Base-by-base conservation (phyloP, 2,113 vertebrate species). In the Pelvicachromis taeniatus region DNA sequence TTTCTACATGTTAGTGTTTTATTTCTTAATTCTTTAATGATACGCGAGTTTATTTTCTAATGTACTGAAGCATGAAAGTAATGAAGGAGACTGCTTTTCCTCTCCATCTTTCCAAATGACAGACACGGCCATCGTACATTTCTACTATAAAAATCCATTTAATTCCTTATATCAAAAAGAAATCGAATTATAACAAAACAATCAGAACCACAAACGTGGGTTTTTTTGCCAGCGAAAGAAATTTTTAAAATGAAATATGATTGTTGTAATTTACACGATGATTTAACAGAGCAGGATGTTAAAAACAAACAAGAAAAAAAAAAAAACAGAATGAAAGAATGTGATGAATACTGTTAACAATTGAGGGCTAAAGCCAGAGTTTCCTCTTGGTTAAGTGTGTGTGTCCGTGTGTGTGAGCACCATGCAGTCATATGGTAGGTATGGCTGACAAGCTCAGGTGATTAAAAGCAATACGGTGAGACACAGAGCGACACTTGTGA, bases 111-210 rank as follows among this genome's bases (percentile, higher is more conserved):
- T 95, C 89, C 93, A 96, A 96, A 96, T 95, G 93, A 97, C 96
- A 81, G 92, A 94, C 89, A 92, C 93, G 95, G 91, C 91, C 95
- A 94, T 90, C 54, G 88, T 95, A 95, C 94, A 94, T 92, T 92
- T 96, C 91, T 96, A 97, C 96, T 97, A 96, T 95, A 97, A 97
- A 97, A 97, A 96, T 96, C 96, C 93, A 95, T 96, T 95, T 95
- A 95, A 95, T 95, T 94, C 94, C 94, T 95, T 94, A 93, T 94
- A 94, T 95, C 86, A 95, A 95, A 63, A 95, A 93, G 88, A 95
- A 95, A 95, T 78, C 52, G 85, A 93, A 94, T 92, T 88, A 94
- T 91, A 94, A 93, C 85, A 92, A 91, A 95, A 93, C 91, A 92
- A 94, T 94, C 91, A 94, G 88, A 92, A 86, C 90, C 89, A 95